These are phyloP conservation scores for Corythoichthys haematopterus DNA, from an alignment of 2,113 vertebrate species.

Conservation along the genomic window DNA sequence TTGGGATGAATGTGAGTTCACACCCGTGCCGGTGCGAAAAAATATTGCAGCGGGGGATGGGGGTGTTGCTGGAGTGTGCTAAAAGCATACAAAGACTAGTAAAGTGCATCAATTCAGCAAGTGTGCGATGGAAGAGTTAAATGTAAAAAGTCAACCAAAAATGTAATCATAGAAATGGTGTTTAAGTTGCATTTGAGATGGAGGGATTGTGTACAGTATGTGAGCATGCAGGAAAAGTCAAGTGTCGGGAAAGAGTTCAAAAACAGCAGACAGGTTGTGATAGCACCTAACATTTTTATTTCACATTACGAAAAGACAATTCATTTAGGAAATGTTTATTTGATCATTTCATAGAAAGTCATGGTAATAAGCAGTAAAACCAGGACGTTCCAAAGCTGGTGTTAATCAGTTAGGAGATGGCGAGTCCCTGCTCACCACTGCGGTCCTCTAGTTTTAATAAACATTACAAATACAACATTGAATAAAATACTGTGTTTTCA, in stretches of 20 bases:
- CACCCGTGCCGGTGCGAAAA: conserved; percentile 58
- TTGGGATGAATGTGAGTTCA: conserved; percentile 27
- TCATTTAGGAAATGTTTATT: conserved; percentile 20
- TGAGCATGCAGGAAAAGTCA: conserved; percentile 19
- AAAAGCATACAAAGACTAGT: conserved; percentile 45
- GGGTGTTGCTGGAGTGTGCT: conserved; percentile 12
- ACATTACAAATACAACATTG: conserved; percentile 38
- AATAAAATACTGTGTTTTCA: conserved; percentile 40
- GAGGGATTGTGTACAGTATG: conserved; percentile 16
- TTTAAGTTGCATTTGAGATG: not conserved
- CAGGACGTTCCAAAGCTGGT: not conserved
- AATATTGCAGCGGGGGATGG: conserved; percentile 20
- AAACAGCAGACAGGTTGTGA: conserved; percentile 29
- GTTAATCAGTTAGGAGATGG: conserved; percentile 4
- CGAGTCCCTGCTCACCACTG: conserved; percentile 29
- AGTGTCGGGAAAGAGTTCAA: not conserved
- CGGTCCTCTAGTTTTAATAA: conserved; percentile 41
- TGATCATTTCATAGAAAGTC: not conserved
- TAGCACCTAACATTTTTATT: conserved; percentile 67
- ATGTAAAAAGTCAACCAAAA: not conserved
- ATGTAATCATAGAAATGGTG: not conserved
- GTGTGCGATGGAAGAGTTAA: not conserved
- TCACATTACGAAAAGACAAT: conserved; percentile 50
- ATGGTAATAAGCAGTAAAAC: not conserved
- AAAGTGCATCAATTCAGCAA: conserved; percentile 34